Conservation (phyloP, 2,113 vertebrate genomes). For the Craseonycteris thonglongyai region DNA sequence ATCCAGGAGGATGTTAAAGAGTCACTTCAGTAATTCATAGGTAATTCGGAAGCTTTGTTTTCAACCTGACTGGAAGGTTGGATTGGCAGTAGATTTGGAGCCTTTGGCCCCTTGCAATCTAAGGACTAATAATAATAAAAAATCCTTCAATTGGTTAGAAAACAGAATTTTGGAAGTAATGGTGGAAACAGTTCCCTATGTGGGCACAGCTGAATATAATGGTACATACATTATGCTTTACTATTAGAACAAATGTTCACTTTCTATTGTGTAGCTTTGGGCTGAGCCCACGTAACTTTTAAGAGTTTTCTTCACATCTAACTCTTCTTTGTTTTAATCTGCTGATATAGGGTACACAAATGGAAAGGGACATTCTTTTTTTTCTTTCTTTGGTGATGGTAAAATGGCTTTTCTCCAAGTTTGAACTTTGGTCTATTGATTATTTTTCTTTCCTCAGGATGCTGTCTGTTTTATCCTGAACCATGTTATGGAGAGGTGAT, state of each 20-base stretch:
- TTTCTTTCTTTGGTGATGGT: neutral
- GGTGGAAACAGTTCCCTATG: neutral
- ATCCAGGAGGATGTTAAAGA: neutral
- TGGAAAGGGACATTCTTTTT: neutral
- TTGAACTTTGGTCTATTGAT: neutral
- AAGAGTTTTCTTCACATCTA: neutral
- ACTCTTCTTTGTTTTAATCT: neutral
- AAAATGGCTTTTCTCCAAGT: neutral
- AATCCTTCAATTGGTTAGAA: neutral
- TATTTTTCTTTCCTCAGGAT: neutral
- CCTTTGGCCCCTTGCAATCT: neutral
- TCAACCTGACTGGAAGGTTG: neutral
- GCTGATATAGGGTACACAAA: neutral
- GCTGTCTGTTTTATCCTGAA: neutral
- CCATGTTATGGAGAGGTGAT: neutral
- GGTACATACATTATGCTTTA: neutral
- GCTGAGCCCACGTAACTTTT: neutral
- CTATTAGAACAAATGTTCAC: neutral
- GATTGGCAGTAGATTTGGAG: neutral
- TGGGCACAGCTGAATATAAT: neutral
- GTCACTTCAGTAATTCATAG: conserved; percentile 41
- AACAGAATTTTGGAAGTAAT: conserved; percentile 14
- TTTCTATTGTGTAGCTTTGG: neutral
- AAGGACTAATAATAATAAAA: neutral
- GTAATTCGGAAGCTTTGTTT: conserved; percentile 16